A percentile compares a stretch with the other conserved stretches of the same genome.
phyloP scores from a whole-genome alignment of 2,888 invertebrate genomes.

The Aphidoletes aphidimyza region DNA sequence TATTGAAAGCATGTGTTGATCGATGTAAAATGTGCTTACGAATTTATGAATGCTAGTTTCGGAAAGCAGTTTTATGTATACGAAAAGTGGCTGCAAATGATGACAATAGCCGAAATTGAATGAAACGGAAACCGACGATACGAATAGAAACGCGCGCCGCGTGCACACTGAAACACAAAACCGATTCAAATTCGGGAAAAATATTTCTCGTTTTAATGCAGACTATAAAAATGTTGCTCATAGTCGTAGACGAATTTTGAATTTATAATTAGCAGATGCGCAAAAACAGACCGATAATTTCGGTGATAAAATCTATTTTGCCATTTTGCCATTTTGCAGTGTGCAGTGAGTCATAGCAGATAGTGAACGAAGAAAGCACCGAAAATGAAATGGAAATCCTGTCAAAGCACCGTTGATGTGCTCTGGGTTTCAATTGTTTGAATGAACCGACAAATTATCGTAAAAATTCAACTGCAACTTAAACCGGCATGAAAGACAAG shows the following conservation, averaged over 20 bases:
- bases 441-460: not conserved
- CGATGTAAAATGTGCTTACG: not conserved
- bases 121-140: too few species aligned
- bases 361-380: too few species aligned
- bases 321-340: too few species aligned
- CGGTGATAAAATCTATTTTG: not conserved
- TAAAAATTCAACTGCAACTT: not conserved
- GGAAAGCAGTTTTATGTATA: too few species aligned
- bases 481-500: not conserved
- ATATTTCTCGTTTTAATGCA: too few species aligned
- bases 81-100: not conserved
- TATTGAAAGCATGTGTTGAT: conserved; percentile 13
- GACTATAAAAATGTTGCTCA: not conserved
- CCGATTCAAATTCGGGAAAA: too few species aligned
- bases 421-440: not conserved
- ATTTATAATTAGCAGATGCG: conserved; percentile 21
- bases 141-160: too few species aligned
- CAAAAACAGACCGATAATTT: not conserved
- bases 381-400: too few species aligned
- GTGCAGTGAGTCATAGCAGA: too few species aligned
- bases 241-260: not conserved
- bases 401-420: too few species aligned
- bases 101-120: not conserved
- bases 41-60: not conserved
- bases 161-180: too few species aligned